Base-by-base conservation (phyloP, 2,797 vertebrate genomes). In the Acrocephalus scirpaceus region DNA sequence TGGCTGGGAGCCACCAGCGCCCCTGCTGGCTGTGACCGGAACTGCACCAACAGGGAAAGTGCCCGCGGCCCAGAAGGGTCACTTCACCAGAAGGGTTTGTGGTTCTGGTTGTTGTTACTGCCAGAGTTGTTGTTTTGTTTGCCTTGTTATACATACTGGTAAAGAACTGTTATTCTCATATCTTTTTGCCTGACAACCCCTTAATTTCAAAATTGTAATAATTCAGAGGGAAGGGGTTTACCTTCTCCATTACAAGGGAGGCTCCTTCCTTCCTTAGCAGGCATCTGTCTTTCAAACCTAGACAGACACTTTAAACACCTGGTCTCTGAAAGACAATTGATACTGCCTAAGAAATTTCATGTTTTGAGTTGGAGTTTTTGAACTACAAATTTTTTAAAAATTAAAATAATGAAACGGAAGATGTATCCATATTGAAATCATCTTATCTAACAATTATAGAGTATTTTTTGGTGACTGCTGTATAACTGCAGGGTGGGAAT, bases 311-410 rank as follows among this genome's bases (percentile, higher is more conserved):
- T 70, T 10, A 30, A 48, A 32, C 8, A 11, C 7, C 51, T 64
- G 9, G 4, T 72, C 19, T 84, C 42, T 75, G 18, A 32, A 65
- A 16, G 9, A 73, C 2, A 16, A 72, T 60, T 15, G 32, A 11
- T 78, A 40, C 26, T 73, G 16, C 17, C 48, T 34, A 64, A 61
- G 23, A 80, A 58, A 42, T 44, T 36, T 57, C 1, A 5, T 60
- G 53, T 40, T 77, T 77, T 27, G 0, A 47, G 9, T 13, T 17
- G 2, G 5, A 0, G 0, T 73, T 8, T 80, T 71, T 65, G 7
- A 53, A 65, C 9, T 51, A 15, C 75, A 16, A 34, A 4, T 5
- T 40, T 40, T 40, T 6, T 9, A 67, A 86, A 83, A 42, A 61
- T 47, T 47, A 56, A 71, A 76, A 88, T 42, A 72, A 53, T 60